These are phyloP conservation scores for Mesorhabditis spiculigera DNA, from an alignment of 2,888 invertebrate genomes.

Conservation along the genomic window DNA sequence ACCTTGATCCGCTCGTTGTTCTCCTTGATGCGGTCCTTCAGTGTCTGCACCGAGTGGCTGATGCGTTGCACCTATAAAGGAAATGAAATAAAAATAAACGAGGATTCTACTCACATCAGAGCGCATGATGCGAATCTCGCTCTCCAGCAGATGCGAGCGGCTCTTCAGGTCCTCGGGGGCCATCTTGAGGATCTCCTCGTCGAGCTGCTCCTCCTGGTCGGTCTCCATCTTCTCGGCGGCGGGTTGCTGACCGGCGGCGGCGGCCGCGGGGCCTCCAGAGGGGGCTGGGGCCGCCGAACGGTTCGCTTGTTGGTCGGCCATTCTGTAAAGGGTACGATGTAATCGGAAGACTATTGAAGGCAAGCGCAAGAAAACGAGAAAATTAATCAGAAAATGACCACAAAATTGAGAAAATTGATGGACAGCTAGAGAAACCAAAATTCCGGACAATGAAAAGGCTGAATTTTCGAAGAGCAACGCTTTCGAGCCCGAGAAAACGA, in stretches of 20 bases:
- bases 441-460: no score
- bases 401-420: not conserved
- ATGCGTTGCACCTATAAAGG: conserved; percentile 95
- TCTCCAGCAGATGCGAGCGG: conserved; percentile 91
- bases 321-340: not conserved
- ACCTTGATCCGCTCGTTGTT: conserved; percentile 59
- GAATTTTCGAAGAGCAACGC: no score
- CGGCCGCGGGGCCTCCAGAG: no score
- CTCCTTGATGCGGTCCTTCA: conserved; percentile 65
- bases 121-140: conserved; percentile 98
- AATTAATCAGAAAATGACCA: not conserved
- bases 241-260: not conserved
- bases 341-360: not conserved
- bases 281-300: no score
- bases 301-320: not conserved
- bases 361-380: not conserved
- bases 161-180: conserved; percentile 64
- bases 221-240: conserved; percentile 1
- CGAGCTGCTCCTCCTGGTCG: conserved; percentile 30
- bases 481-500: no score
- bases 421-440: no score
- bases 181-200: conserved; percentile 55
- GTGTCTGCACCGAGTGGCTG: conserved; percentile 93
- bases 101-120: no score
- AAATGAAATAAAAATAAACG: no score